These are phyloP conservation scores for Rousettus madagascariensis DNA, from an alignment of 2,797 vertebrate genomes.

Conservation along the genomic window DNA sequence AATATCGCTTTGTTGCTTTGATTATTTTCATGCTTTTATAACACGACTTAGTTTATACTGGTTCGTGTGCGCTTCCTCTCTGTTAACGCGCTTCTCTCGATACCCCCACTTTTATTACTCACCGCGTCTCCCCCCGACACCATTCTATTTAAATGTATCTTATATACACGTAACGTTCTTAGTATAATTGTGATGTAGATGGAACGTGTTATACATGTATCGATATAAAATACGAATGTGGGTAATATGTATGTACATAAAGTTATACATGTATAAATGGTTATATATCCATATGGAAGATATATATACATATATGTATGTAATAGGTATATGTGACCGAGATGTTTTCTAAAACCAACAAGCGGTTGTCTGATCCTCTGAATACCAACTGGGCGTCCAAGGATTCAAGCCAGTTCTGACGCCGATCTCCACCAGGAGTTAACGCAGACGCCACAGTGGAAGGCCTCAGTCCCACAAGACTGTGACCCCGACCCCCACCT, in stretches of 20 bases:
- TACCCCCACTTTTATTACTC: background rate
- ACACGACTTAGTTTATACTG: background rate
- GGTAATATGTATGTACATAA: background rate
- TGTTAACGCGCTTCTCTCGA: background rate
- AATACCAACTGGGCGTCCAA: background rate
- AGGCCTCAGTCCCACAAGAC: too few species aligned
- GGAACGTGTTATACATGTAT: background rate
- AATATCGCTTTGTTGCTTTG: background rate
- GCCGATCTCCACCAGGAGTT: background rate
- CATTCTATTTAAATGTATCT: background rate
- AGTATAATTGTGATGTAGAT: background rate
- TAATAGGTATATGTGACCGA: background rate
- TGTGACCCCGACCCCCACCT: too few species aligned
- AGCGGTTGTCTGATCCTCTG: background rate
- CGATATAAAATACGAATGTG: background rate
- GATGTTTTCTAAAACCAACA: background rate
- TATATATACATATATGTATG: background rate
- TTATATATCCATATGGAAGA: background rate
- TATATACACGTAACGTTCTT: background rate
- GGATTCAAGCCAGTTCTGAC: background rate
- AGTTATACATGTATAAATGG: background rate
- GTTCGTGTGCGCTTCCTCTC: background rate
- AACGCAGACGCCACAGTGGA: background rate
- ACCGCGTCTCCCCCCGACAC: too few species aligned
- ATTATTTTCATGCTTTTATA: background rate